Evolutionary conservation across 1,140 invertebrate species (phyloP).

Genomic region (Drosophila parvula): DNA sequence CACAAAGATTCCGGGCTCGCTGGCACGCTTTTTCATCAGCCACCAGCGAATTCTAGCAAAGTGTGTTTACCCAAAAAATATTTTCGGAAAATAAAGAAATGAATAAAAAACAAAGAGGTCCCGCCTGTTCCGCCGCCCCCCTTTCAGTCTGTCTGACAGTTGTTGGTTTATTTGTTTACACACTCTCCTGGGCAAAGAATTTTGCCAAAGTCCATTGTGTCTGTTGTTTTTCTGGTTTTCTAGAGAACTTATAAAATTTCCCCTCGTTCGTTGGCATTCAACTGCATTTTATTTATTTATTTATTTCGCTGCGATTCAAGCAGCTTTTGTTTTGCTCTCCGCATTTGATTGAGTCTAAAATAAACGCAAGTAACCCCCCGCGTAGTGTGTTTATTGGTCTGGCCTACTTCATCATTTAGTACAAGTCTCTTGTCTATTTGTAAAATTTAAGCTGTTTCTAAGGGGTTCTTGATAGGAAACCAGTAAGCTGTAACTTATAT

Average conservation of each 20-base stretch:
- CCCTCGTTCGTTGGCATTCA: slow-evolving; percentile 25
- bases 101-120: slow-evolving; percentile 36
- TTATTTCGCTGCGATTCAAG: slow-evolving; percentile 31
- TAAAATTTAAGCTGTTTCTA: background rate
- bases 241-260: slow-evolving; percentile 17
- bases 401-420: slow-evolving; percentile 22
- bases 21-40: slow-evolving; percentile 44
- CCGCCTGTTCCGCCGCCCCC: too few relatives aligned
- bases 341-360: slow-evolving; percentile 44
- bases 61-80: slow-evolving; percentile 42
- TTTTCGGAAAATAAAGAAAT: slow-evolving; percentile 30
- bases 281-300: slow-evolving; percentile 50
- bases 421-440: background rate
- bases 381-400: slow-evolving; percentile 26
- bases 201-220: slow-evolving; percentile 16
- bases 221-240: slow-evolving; percentile 8
- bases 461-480: slow-evolving; percentile 5
- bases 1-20: slow-evolving; percentile 18
- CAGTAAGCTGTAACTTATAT: slow-evolving; percentile 3
- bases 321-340: slow-evolving; percentile 33
- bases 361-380: slow-evolving; percentile 34
- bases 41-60: slow-evolving; percentile 4
- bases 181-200: slow-evolving; percentile 40
- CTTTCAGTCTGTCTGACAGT: slow-evolving; percentile 34
- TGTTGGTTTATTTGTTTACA: slow-evolving; percentile 51